Base-by-base conservation (phyloP, 1,140 invertebrate species). In the Mizuhopecten yessoensis region DNA sequence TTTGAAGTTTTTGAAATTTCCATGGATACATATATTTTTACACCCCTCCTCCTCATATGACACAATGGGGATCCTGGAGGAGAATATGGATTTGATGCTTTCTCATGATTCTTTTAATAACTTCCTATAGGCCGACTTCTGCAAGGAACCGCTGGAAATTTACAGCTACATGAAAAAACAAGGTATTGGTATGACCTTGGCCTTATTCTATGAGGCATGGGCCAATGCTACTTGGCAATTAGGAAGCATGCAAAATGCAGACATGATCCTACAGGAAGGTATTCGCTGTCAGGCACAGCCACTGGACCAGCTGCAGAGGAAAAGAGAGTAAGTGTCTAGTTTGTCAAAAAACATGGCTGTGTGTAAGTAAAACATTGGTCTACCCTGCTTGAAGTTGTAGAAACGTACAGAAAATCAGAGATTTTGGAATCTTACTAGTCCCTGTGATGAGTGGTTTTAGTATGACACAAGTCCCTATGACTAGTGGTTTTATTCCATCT, bases 181-280 rank as follows among this genome's bases (percentile, higher is more conserved):
- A 42, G 94, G 93, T 11, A 95, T 97, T 87, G 97, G 96, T 23
- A 93, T 90, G 49, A 39, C 94, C 29, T 86, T 96, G 45, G 94
- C 96, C 3, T 88, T 89, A 23, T 96, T 97, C 92, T 97, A 96
- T 93, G 94, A 95, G 33, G 95, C 94, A 17, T 97, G 96, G 96
- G 95, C 97, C 7, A 93, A 92, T 90, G 92, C 93, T 34, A 89
- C 96, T 57, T 96, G 97, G 91, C 91, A 94, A 11, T 57, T 90
- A 3, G 96, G 96, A 29, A 96, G 96, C 92, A 94, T 91, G 11
- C 96, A 96, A 91, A 95, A 95, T 92, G 96, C 96, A 0, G 95
- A 97, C 94, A 86, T 92, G 33, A 95, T 97, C 17, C 96, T 95
- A 91, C 89, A 93, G 10, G 93, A 96, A 88, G 96, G 96, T 11